Percentiles rank a stretch among this genome's conserved stretches.
Evolutionary conservation across 2,113 vertebrate species (phyloP).

Genomic region (Oenanthe oenanthe): DNA sequence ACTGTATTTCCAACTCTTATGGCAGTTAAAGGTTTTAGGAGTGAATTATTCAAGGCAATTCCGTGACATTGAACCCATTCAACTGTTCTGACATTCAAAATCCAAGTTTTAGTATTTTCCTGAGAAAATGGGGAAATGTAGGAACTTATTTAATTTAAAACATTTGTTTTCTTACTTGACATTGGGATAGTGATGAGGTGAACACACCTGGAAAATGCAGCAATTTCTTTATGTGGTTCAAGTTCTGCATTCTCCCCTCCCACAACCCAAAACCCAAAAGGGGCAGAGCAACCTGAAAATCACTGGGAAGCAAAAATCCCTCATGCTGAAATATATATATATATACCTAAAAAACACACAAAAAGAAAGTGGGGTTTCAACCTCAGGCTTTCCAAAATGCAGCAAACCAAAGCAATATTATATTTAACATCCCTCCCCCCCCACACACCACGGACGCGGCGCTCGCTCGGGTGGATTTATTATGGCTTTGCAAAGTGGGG

Average conservation of each 20-base stretch:
- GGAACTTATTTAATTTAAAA: background rate
- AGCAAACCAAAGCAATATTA: background rate
- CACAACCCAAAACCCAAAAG: accelerated
- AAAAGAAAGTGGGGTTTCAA: background rate
- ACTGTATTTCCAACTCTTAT: background rate
- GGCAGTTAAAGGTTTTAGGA: background rate
- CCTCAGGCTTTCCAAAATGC: background rate
- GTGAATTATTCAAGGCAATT: background rate
- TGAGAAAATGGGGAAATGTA: accelerated
- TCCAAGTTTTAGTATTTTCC: background rate
- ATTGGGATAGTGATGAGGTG: accelerated
- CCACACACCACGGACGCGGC: background rate
- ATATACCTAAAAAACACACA: background rate
- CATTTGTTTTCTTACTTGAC: accelerated
- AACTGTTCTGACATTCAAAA: background rate
- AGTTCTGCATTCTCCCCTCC: background rate
- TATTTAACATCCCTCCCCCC: background rate
- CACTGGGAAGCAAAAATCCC: background rate
- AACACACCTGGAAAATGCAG: background rate
- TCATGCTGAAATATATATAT: accelerated
- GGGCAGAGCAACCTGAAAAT: background rate
- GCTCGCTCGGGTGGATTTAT: background rate
- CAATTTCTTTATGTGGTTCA: background rate
- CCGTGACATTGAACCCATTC: background rate
- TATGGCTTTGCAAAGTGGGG: background rate